phyloP scores from a whole-genome alignment of 1,140 invertebrate genomes.

The Bombus consobrinus region DNA sequence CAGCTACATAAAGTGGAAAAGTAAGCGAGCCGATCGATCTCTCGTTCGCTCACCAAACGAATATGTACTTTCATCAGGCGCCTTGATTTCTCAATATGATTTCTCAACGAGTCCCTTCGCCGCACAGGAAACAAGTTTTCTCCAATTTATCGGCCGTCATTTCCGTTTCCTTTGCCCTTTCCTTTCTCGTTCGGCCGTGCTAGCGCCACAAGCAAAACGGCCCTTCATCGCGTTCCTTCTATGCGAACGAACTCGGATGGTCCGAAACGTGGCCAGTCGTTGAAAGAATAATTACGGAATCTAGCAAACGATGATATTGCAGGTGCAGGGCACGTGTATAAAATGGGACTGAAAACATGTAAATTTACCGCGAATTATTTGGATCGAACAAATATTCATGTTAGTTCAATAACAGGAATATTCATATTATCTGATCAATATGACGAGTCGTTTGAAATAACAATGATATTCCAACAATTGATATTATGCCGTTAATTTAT shows the following conservation, averaged over 20 bases:
- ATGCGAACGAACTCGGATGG: background rate
- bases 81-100: constrained; percentile 48
- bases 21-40: constrained; percentile 40
- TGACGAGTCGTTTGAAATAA: background rate
- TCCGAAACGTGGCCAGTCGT: background rate
- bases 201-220: background rate
- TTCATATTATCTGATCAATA: background rate
- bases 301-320: background rate
- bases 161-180: background rate
- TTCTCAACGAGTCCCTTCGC: constrained; percentile 27
- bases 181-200: background rate
- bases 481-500: background rate
- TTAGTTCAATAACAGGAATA: constrained; percentile 18
- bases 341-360: background rate
- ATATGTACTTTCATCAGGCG: constrained; percentile 43
- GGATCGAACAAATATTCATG: background rate
- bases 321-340: background rate
- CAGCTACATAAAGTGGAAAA: background rate
- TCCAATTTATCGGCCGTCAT: constrained; percentile 45
- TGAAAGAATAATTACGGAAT: background rate
- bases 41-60: constrained; percentile 31
- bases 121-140: constrained; percentile 52
- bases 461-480: background rate
- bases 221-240: background rate
- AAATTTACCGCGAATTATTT: background rate